Evolutionary conservation across 1,140 invertebrate species (phyloP), one percentile per base, ranked within the genome.

Genomic region (Drosophila mojavensis): DNA sequence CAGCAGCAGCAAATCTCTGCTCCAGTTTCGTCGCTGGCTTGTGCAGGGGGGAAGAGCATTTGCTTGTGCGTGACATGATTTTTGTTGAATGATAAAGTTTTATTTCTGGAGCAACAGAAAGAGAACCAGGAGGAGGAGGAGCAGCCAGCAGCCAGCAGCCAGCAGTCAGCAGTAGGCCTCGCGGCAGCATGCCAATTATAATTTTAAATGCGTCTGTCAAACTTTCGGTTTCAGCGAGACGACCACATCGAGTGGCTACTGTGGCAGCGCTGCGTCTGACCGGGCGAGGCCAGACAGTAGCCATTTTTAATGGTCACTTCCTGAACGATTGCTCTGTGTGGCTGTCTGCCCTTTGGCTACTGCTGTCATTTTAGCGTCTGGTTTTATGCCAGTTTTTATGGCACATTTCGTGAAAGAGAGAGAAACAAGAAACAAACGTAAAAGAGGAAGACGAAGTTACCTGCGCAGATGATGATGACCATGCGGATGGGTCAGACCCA

Each of bases 171-270:
- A 28, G 47, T 24, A 48, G 10, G 26, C 41, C 50, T 39, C 51
- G 55, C 56, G 65, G 69, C 58, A 76, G 81, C 79, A 82, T 73
- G 78, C 82, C 78, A 86, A 86, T 86, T 86, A 83, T 77, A 80
- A 80, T 80, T 86, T 80, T 82, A 82, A 86, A 82, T 82, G 78
- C 69, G 82, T 66, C 74, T 75, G 77, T 80, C 74, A 79, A 85
- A 79, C 63, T 79, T 82, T 73, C 75, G 43, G 61, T 72, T 68
- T 77, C 64, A 39, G 15, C 11, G 59, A 20, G 51, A 39, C 28
- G 45, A 1, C 28, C 20, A 36, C 59, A 17, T 15, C 4, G 60
- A 50, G 48, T 50, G 47, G 51, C 68, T 33, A 33, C 43, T 58
- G 54, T 28, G 4, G 9, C 6, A 30, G 28, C 39, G 20, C 15